Percentiles rank a stretch among this genome's conserved stretches.
These are phyloP conservation scores for Nymphicus hollandicus DNA, from an alignment of 2,113 vertebrate species.

Conservation along the genomic window DNA sequence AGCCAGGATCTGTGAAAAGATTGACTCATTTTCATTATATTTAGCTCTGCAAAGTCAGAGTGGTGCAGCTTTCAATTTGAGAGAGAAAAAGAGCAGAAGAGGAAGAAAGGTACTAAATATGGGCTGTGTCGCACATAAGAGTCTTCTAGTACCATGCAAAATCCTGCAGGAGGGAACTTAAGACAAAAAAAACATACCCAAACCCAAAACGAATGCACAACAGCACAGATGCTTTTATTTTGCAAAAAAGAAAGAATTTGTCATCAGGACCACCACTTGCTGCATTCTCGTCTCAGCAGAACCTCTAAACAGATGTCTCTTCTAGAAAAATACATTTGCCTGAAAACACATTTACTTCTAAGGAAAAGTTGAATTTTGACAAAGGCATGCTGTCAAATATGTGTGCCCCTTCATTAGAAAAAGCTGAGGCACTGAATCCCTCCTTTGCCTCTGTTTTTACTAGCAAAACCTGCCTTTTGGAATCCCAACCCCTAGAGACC, in stretches of 20 bases:
- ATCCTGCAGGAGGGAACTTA: background rate
- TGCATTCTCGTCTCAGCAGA: background rate
- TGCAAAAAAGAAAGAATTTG: background rate
- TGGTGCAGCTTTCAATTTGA: background rate
- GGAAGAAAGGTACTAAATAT: background rate
- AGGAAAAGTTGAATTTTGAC: background rate
- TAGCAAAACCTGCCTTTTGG: background rate
- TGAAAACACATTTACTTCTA: background rate
- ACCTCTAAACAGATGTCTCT: background rate
- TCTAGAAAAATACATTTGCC: background rate
- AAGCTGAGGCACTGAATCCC: background rate
- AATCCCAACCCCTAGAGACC: background rate
- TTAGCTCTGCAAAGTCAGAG: background rate
- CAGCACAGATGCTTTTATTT: background rate
- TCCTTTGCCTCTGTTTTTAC: background rate
- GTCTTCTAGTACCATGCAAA: background rate
- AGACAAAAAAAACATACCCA: background rate
- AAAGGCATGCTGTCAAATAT: background rate
- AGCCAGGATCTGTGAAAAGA: background rate
- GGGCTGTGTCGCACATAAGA: background rate
- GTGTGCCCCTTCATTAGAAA: background rate
- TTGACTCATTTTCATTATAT: background rate
- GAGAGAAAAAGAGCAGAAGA: background rate
- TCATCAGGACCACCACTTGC: background rate
- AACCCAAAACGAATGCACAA: background rate